Percentiles rank a stretch among this genome's conserved stretches.
Conservation (phyloP, 2,797 vertebrate species). For the Gymnocypris eckloni region DNA sequence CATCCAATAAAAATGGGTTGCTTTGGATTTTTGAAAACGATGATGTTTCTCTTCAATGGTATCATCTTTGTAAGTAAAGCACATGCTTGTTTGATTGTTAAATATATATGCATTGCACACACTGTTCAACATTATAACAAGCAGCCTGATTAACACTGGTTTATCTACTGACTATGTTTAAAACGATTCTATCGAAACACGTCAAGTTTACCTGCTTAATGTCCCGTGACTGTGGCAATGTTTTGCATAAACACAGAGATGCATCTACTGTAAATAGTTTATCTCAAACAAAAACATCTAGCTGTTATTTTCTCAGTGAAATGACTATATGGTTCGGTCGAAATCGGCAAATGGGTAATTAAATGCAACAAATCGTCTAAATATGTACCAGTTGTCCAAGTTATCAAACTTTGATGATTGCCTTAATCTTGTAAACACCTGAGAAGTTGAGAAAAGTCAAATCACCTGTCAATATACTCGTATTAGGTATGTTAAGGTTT, state of each 20-base stretch:
- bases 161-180: not conserved
- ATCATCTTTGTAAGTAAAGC: constrained; percentile 83
- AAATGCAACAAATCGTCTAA: too few relatives aligned
- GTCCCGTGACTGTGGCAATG: not conserved
- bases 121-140: not conserved
- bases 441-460: too few relatives aligned
- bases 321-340: not conserved
- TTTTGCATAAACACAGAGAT: not conserved
- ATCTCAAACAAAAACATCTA: not conserved
- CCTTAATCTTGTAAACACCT: too few relatives aligned
- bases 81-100: not conserved
- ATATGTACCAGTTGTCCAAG: too few relatives aligned
- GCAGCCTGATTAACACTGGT: not conserved
- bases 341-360: too few relatives aligned
- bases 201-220: not conserved
- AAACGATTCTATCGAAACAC: not conserved
- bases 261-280: not conserved
- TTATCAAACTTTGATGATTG: too few relatives aligned
- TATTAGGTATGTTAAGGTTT: too few relatives aligned
- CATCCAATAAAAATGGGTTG: constrained; percentile 74
- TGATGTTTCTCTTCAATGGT: constrained; percentile 83
- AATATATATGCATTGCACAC: not conserved
- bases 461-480: too few relatives aligned
- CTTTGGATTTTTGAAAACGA: constrained; percentile 78
- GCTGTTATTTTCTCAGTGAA: not conserved